Base-by-base conservation (phyloP, 1,140 invertebrate genomes). In the Musca domestica region DNA sequence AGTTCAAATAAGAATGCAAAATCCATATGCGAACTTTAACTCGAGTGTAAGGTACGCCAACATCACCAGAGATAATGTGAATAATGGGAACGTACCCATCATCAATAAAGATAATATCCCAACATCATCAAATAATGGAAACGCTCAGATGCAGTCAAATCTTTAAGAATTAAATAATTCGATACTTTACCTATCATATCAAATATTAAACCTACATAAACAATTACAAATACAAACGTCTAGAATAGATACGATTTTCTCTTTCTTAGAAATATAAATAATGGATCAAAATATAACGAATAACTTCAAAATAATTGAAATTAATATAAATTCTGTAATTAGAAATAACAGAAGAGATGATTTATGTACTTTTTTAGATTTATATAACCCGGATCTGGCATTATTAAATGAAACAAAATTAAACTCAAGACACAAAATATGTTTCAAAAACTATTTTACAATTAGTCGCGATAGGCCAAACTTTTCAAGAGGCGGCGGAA, bases 251-350 rank as follows among this genome's bases (percentile, higher is more conserved):
- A 20, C 63, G 17, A 49, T 65, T 19, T 65, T 9, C 27, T 23
- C 20, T 64, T 22, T 64, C 20, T n/a, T 64, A 23, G 14, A 64
- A n/a, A 12, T 49, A 23, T 4, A 19, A 22, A 34, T n/a, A 9
- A 25, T 14, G 63, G 27, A 30, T 51, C 17, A 20, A 20, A 51
- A 17, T 20, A 20, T 51, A 3, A 17, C 2, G 22, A 25, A 80
- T 72, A 61, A 71, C 64, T 47, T 58, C n/a, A 58, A 51, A 19
- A 51, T 51, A 19, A 51, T 51, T 7, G n/a, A 51, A 3, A 51
- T 51, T 19, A 64, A 64, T 23, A 22, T 64, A 20, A 64, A 64
- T 23, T 64, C 63, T 34, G 4, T 64, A 46, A 48, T 64, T 15
- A 64, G n/a, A 12, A 15, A 48, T 22, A 41, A 9, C 15, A 64